A percentile compares a stretch with the other conserved stretches of the same genome.
Evolutionary conservation across 2,113 vertebrate genomes (phyloP).

Genomic region (Columba janthina): DNA sequence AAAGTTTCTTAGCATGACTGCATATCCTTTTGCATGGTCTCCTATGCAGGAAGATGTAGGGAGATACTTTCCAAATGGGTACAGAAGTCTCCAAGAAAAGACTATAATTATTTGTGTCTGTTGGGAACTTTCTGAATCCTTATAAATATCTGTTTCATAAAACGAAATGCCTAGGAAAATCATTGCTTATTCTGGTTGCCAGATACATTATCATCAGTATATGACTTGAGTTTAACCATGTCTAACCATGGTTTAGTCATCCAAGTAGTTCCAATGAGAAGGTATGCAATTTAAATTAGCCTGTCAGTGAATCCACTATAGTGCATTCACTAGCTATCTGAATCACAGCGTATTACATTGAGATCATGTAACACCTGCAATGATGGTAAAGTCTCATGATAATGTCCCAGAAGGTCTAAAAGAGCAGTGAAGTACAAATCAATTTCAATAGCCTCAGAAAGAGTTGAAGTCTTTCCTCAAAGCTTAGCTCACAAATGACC

Average conservation of each 20-base stretch:
- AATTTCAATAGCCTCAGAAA: background rate
- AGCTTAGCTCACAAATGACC: background rate
- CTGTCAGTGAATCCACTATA: background rate
- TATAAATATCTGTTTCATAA: slow-evolving; percentile 7
- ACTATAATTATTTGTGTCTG: background rate
- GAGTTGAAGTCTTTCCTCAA: background rate
- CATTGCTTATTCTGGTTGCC: background rate
- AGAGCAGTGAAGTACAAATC: background rate
- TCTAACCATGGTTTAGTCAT: slow-evolving; percentile 10
- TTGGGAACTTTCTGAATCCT: slow-evolving; percentile 4
- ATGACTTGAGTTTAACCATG: slow-evolving; percentile 24
- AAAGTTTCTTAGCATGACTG: slow-evolving; percentile 12
- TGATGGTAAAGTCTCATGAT: background rate
- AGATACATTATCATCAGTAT: background rate
- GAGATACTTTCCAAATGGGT: background rate
- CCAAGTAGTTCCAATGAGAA: slow-evolving; percentile 6
- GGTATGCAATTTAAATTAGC: background rate
- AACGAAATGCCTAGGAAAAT: slow-evolving; percentile 36
- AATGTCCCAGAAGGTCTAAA: background rate
- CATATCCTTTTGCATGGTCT: background rate
- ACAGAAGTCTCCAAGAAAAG: background rate
- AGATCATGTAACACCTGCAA: background rate
- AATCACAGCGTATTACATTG: background rate
- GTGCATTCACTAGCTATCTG: background rate
- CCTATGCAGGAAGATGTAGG: background rate